Evolutionary conservation across 37 sponge, comb jelly and placozoan species (phyloP).

Genomic region (Spongilla lacustris): DNA sequence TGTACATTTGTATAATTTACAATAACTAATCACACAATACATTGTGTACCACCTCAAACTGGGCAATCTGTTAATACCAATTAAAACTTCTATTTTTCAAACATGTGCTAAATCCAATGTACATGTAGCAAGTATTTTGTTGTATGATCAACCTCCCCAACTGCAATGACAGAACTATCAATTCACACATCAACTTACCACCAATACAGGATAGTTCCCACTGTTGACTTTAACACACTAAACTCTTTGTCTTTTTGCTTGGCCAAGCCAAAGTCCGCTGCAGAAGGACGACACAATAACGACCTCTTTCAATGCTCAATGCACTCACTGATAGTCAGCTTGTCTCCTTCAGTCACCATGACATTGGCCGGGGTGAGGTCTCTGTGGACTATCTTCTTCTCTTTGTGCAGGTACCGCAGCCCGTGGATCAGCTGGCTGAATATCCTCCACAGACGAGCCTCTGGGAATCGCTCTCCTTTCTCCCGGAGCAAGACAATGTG

Average conservation of each 20-base stretch:
- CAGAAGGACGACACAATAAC: not conserved
- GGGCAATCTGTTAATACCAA: no score
- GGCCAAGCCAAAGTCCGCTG: conserved; percentile 95
- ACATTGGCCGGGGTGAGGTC: conserved; percentile 89
- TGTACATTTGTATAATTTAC: no score
- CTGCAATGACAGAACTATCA: no score
- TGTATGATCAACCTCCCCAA: no score
- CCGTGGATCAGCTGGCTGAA: conserved; percentile 86
- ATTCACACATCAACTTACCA: conserved; percentile 55
- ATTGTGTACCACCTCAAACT: no score
- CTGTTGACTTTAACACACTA: conserved; percentile 85
- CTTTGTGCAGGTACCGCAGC: conserved; percentile 90
- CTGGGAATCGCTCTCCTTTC: conserved; percentile 77
- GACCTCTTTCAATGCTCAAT: not conserved
- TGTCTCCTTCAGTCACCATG: conserved; percentile 87
- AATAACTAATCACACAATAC: no score
- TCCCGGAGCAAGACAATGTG: conserved; percentile 79
- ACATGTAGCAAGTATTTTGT: no score
- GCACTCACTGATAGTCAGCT: conserved; percentile 87
- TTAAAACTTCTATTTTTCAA: no score
- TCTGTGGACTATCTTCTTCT: conserved; percentile 81
- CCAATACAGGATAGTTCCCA: conserved; percentile 90
- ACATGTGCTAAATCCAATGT: no score
- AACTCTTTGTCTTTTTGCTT: conserved; percentile 82
- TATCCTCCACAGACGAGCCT: conserved; percentile 83